Evolutionary conservation across 2,888 invertebrate genomes (phyloP), one percentile per base, ranked within the genome.

Genomic region (Lithosia quadra): DNA sequence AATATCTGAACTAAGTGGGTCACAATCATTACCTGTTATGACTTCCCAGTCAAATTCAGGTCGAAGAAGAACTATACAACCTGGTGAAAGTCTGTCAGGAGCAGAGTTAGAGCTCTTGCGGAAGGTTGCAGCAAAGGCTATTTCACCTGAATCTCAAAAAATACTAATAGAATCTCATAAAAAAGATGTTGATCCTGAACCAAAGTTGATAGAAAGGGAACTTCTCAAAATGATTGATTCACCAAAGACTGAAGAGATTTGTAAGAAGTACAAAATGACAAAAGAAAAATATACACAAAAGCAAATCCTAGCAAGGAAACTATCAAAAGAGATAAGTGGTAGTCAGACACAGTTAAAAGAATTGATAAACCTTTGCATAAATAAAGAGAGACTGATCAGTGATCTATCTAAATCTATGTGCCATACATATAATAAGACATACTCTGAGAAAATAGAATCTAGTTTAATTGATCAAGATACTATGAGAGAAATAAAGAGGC

Each of bases 311-410:
- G 92, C 94, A 49, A 87, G 94, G 67, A 95, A 95, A 80, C 82
- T 95, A 36, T 93, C 94, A 33, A 95, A 93, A 73, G 97, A 97
- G 87, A 96, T 97, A 62, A 96, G 96, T 69, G 95, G 96, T 22
- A 96, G 96, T 53, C 96, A 97, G 80, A 95, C 96, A 74, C 96
- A 97, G 85, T 95, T 97, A 5, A 96, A 96, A 78, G 97, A 98
- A 88, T 90, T 98, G 33, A 97, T 97, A 81, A 96, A 96, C 82
- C 95, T 97, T 33, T 95, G 95, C 80, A 92, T 95, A 81, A 91
- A 93, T 1, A 98, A 97, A 88, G 97, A 97, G 86, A 96, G 97
- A 81, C 95, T 97, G 61, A 97, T 97, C 76, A 96, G 96, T 80
- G 97, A 97, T 79, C 93, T 97, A 79, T 91, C 92, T 2, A 92